Base-by-base conservation (phyloP, 2,113 vertebrate genomes). In the Phalacrocorax aristotelis region DNA sequence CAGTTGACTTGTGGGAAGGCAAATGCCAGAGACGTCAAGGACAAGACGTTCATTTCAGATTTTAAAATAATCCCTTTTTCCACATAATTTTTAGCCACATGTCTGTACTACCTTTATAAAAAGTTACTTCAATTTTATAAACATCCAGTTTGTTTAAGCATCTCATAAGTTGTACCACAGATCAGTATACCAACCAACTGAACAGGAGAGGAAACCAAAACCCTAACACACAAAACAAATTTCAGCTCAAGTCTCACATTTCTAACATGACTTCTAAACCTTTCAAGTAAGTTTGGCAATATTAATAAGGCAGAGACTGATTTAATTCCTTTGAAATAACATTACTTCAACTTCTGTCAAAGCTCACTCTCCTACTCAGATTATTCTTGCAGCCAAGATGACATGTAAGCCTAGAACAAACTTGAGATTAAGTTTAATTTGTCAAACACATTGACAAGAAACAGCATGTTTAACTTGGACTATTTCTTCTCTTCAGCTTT, bases 271-370 rank as follows among this genome's bases (percentile, higher is more conserved):
- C 38, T 93, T 64, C 27, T 69, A 94, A 79, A 72, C 26, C 44
- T 34, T 58, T 44, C 77, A 60, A 71, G 16, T 71, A 81, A 78
- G 32, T 62, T 83, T 80, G 40, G 30, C 32, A 72, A 52, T 82
- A 74, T 65, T 89, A 54, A 77, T 89, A 54, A 77, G 62, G 42
- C 55, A 82, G 54, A 95, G 54, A 51, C 32, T 70, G 22, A 81
- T 75, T 89, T 94, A 77, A 85, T 70, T 94, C 44, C 55, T 88
- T 69, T 74, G 58, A 87, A 91, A 84, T 62, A 90, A 85, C 36
- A 87, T 95, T 91, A 91, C 74, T 95, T 93, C 79, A 90, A 46
- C 68, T 90, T 90, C 88, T 96, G 79, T 92, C 78, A 82, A 93
- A 94, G 44, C 49, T 93, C 44, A 79, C 25, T 64, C 81, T 89